Conservation (phyloP, 2,113 vertebrate species). For the Nothocercus nigrocapillus region DNA sequence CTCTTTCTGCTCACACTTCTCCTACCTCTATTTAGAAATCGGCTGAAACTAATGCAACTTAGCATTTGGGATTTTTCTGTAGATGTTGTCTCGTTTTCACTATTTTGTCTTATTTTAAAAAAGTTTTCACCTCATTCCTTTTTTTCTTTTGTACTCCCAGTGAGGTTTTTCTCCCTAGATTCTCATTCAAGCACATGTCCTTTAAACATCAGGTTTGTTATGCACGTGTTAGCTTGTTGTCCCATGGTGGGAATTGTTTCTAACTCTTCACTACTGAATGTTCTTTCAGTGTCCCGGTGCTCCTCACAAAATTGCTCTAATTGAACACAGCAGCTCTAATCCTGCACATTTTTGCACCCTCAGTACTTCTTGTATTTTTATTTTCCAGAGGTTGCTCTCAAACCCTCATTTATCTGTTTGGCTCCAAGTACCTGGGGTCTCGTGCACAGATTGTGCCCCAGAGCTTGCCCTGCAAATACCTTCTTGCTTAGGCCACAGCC, state of each 20-base stretch:
- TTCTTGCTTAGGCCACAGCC: not conserved
- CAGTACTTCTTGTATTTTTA: not conserved
- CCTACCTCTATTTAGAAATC: constrained; percentile 33
- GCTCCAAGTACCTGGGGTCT: not conserved
- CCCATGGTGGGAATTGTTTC: not conserved
- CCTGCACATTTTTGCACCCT: not conserved
- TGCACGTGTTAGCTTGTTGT: constrained; percentile 4
- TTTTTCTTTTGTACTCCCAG: not conserved
- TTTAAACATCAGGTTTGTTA: not conserved
- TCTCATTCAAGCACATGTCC: not conserved
- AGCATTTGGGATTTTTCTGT: constrained; percentile 17
- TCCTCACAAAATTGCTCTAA: not conserved
- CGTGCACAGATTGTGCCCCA: not conserved
- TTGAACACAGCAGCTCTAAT: not conserved
- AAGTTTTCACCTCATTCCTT: not conserved
- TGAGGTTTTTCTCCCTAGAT: not conserved
- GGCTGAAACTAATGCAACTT: constrained; percentile 20
- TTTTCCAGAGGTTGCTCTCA: not conserved
- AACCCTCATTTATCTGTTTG: not conserved
- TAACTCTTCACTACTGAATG: not conserved
- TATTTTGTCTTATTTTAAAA: not conserved
- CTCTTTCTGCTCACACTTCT: fast-evolving
- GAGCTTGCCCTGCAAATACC: not conserved
- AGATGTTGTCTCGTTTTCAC: not conserved
- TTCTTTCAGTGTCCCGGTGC: not conserved